A percentile compares a stretch with the other conserved stretches of the same genome.
Evolutionary conservation across 2,888 invertebrate genomes (phyloP).

Genomic region (Embidobia sp.): DNA sequence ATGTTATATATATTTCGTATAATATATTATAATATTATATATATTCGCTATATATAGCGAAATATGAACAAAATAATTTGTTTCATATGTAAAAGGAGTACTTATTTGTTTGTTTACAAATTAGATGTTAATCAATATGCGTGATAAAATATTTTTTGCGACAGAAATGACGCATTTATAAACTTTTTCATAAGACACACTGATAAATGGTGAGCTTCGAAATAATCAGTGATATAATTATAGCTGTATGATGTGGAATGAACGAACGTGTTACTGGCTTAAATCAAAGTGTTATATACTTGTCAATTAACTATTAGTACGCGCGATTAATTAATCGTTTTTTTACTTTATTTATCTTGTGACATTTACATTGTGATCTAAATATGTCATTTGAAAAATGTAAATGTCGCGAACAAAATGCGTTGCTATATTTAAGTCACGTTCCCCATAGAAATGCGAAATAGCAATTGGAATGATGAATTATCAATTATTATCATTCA

Average conservation of each 20-base stretch:
- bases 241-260: slow-evolving; percentile 20
- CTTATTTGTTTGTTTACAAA: too few species aligned
- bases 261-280: slow-evolving; percentile 39
- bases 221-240: slow-evolving; percentile 32
- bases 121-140: too few species aligned
- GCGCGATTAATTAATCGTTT: slow-evolving; percentile 11
- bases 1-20: too few species aligned
- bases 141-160: too few species aligned
- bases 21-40: too few species aligned
- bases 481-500: too few species aligned
- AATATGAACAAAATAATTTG: too few species aligned
- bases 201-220: slow-evolving; percentile 8
- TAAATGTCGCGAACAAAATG: slow-evolving; percentile 14
- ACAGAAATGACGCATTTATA: too few species aligned
- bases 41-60: too few species aligned
- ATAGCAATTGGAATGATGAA: too few species aligned
- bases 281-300: slow-evolving; percentile 57
- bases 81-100: too few species aligned
- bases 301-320: slow-evolving; percentile 51
- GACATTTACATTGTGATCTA: slow-evolving; percentile 24
- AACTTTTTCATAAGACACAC: slow-evolving; percentile 17
- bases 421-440: not conserved
- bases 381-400: slow-evolving; percentile 9
- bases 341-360: slow-evolving; percentile 23
- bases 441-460: too few species aligned